Conservation (phyloP, 1,140 invertebrate genomes). For the Magallana gigas region DNA sequence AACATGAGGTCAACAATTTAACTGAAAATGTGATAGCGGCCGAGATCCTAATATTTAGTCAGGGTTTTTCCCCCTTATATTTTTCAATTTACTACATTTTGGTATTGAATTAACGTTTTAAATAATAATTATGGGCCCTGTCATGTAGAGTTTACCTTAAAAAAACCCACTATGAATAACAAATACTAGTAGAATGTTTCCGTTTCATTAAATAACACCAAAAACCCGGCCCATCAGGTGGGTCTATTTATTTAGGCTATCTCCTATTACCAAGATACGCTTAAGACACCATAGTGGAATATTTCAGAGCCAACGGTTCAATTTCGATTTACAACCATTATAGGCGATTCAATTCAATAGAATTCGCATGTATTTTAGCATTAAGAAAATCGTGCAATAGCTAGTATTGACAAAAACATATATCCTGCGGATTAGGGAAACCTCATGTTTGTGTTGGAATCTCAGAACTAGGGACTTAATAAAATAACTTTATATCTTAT, state of each 20-base stretch:
- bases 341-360: conserved; percentile 18
- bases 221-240: not conserved
- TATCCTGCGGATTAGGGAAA: conserved; percentile 24
- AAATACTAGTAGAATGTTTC: too few species aligned
- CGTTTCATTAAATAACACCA: not conserved
- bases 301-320: conserved; percentile 17
- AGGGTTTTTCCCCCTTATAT: too few species aligned
- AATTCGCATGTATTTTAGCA: conserved; percentile 38
- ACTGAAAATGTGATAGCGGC: too few species aligned
- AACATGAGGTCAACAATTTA: not conserved
- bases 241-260: not conserved
- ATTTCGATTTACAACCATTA: conserved; percentile 39
- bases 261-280: conserved; percentile 1
- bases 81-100: too few species aligned
- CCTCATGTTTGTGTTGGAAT: conserved; percentile 2
- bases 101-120: too few species aligned
- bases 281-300: not conserved
- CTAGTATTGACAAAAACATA: conserved; percentile 29
- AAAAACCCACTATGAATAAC: too few species aligned
- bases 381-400: conserved; percentile 43
- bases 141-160: too few species aligned
- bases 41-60: too few species aligned
- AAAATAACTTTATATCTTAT: conserved; percentile 45
- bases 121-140: too few species aligned
- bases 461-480: conserved; percentile 26